phyloP scores from a whole-genome alignment of 2,113 vertebrate species.

The Uropsilus gracilis region DNA sequence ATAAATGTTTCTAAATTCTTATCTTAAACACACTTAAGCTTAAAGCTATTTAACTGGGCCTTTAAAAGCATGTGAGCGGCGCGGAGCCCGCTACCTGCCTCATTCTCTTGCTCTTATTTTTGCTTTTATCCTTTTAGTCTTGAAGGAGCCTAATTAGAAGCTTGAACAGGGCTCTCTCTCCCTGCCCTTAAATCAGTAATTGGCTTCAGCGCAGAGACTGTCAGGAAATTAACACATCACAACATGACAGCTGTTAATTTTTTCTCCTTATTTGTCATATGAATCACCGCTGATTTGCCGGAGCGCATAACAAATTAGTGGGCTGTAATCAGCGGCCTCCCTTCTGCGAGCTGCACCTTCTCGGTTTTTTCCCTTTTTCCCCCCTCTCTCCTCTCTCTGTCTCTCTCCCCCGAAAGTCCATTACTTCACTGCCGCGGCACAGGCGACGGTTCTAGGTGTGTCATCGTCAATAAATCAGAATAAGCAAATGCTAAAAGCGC shows the following conservation, averaged over 20 bases:
- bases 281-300: slow-evolving; percentile 97
- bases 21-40: slow-evolving; percentile 89
- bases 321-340: slow-evolving; percentile 95
- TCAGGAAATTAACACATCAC: slow-evolving; percentile 99
- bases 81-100: slow-evolving; percentile 89
- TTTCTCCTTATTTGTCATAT: slow-evolving; percentile 96
- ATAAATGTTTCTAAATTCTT: slow-evolving; percentile 94
- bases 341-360: slow-evolving; percentile 87
- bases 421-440: slow-evolving; percentile 85
- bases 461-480: slow-evolving; percentile 92
- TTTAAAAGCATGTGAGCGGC: slow-evolving; percentile 86
- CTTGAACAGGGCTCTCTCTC: slow-evolving; percentile 94
- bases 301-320: slow-evolving; percentile 98
- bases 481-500: slow-evolving; percentile 90
- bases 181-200: slow-evolving; percentile 99
- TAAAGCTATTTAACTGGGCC: slow-evolving; percentile 89
- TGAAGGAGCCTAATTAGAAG: slow-evolving; percentile 99
- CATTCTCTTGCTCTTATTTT: slow-evolving; percentile 91
- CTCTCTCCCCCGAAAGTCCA: slow-evolving; percentile 82
- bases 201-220: slow-evolving; percentile 98
- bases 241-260: slow-evolving; percentile 99
- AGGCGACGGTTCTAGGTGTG: slow-evolving; percentile 89
- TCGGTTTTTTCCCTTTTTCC: slow-evolving; percentile 69
- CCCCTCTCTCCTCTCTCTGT: background rate
- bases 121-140: slow-evolving; percentile 98